phyloP scores from a whole-genome alignment of 2,888 invertebrate genomes.

The Pimpla rufipes region DNA sequence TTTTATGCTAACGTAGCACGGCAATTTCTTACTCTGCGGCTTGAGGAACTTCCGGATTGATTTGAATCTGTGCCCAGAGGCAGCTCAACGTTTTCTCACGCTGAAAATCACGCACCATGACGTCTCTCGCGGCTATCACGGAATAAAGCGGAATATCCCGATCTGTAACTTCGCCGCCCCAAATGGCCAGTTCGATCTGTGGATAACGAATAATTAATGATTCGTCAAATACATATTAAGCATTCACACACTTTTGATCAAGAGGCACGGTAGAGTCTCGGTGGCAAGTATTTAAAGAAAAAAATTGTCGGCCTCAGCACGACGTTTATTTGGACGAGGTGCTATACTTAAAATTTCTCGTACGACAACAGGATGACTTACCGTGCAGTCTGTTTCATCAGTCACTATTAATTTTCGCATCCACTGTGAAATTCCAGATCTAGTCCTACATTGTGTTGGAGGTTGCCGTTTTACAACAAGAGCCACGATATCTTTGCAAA shows the following conservation, averaged over 20 bases:
- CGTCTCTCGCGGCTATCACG: background rate
- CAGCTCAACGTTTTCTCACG: background rate
- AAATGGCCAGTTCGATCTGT: background rate
- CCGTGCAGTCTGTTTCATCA: background rate
- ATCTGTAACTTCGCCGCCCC: background rate
- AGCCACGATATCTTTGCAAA: slow-evolving; percentile 4
- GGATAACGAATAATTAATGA: background rate
- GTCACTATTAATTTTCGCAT: background rate
- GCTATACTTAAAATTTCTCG: background rate
- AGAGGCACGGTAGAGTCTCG: no score
- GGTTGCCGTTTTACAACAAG: background rate
- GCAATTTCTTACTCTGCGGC: background rate
- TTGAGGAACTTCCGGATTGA: background rate
- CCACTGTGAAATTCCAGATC: background rate
- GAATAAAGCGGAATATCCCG: background rate
- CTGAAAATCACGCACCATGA: background rate
- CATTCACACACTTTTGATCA: background rate
- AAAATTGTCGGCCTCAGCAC: no score
- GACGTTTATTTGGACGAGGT: no score
- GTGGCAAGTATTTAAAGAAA: no score
- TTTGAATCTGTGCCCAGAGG: background rate
- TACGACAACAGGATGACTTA: background rate
- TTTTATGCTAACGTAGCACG: background rate
- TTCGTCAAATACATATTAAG: background rate
- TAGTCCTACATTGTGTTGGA: background rate